Conservation (phyloP, 2,797 vertebrate species). For the Pipistrellus nathusii region DNA sequence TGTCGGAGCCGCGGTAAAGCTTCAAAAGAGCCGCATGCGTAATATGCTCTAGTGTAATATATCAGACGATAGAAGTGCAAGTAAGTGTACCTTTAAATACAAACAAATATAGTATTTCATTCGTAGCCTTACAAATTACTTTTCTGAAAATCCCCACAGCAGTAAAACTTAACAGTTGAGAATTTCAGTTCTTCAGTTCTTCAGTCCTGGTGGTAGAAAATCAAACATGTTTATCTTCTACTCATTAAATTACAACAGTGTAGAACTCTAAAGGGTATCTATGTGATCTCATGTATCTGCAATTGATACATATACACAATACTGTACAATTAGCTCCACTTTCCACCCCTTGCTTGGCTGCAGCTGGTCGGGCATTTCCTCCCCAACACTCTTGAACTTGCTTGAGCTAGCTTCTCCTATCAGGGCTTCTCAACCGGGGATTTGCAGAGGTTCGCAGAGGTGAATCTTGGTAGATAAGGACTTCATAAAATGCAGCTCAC, state of each 20-base stretch:
- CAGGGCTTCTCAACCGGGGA: not conserved
- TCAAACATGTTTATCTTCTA: not conserved
- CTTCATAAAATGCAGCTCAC: not conserved
- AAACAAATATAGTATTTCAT: not conserved
- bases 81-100: not conserved
- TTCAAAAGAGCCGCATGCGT: too few species aligned
- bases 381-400: not conserved
- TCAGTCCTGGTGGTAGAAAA: not conserved
- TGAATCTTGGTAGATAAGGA: not conserved
- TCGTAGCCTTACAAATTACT: not conserved
- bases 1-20: too few species aligned
- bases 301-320: not conserved
- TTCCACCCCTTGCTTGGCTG: not conserved
- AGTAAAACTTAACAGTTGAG: not conserved
- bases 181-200: not conserved
- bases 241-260: not conserved
- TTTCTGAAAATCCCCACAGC: not conserved
- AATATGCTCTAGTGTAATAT: too few species aligned
- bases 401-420: not conserved
- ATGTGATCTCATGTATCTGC: not conserved
- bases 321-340: rapidly evolving
- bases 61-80: not conserved
- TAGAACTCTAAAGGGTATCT: not conserved
- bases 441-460: not conserved
- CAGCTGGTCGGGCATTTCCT: not conserved